Base-by-base conservation (phyloP, 2,113 vertebrate genomes). In the Paralichthys olivaceus region DNA sequence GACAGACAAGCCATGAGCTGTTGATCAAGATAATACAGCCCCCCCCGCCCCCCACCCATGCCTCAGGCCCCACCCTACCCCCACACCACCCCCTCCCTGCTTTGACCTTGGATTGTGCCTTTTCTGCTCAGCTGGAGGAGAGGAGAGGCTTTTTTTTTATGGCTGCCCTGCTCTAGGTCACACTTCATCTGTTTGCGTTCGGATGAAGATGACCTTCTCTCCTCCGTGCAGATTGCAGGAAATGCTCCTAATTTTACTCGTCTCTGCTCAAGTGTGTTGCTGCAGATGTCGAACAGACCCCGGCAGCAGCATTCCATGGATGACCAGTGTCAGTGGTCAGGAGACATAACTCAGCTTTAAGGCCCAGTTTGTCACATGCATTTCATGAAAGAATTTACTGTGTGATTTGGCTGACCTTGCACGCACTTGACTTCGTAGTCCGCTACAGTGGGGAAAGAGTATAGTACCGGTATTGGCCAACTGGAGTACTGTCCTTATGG, bases 231-330 rank as follows among this genome's bases (percentile, higher is more conserved):
- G 77, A 87, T 92, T 77, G 79, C 89, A 85, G 90, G 86, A 93
- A 91, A 91, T 87, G 74, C 87, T 90, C 82, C 69, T 89, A 72
- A 92, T 91, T 92, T 87, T 81, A 67, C 89, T 85, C 66, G 54
- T 79, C 69, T 84, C 77, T 73, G 67, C 59, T 82, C 59, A 77
- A 87, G 84, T 86, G 77, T 76, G 64, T 69, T 65, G 69, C 84
- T 69, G 82, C 90, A 93, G 92, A 93, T 92, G 91, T 89, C 89
- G 65, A 79, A 65, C 90, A 87, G 91, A 69, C 84, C 34, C 58
- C 20, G 0, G 77, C 77, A 64, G 69, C 70, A 23, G 80, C 87
- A 89, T 93, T 93, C 87, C 84, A 84, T 4, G 72, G 84, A 85
- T 85, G 84, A 90, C 86, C 89, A 78, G 70, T 76, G 73, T 87